These are phyloP conservation scores for Nylanderia fulva DNA, from an alignment of 1,140 invertebrate species.

Conservation along the genomic window DNA sequence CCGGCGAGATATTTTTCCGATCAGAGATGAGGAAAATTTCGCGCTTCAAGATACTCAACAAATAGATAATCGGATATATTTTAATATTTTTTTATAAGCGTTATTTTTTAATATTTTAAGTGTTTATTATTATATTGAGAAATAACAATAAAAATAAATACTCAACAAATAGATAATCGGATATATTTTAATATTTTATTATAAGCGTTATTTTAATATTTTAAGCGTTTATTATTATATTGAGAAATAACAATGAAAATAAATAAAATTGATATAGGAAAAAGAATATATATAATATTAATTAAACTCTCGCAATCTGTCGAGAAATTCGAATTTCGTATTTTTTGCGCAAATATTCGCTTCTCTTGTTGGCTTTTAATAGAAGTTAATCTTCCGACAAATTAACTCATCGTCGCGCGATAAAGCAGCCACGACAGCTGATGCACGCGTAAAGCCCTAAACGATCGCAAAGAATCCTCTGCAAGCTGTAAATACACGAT, in stretches of 20 bases:
- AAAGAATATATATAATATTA: neutral
- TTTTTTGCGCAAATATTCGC: neutral
- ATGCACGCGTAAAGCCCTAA: constrained; percentile 37
- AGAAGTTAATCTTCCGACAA: constrained; percentile 39
- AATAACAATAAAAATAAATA: neutral
- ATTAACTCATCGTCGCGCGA: constrained; percentile 45
- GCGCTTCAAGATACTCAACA: neutral
- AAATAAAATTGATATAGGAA: neutral
- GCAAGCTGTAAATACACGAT: constrained; percentile 32
- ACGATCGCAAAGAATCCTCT: constrained; percentile 35
- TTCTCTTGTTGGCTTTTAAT: neutral
- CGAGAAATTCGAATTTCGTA: neutral
- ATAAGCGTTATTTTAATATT: too few species aligned
- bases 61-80: neutral
- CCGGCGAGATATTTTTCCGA: neutral
- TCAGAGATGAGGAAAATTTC: neutral
- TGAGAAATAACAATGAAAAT: neutral
- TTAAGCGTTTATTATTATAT: too few species aligned
- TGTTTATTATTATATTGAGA: too few species aligned
- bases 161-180: neutral
- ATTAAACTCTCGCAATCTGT: neutral
- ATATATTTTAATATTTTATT: too few species aligned
- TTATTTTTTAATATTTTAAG: too few species aligned
- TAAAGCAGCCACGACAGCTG: constrained; percentile 41
- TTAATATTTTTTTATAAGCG: too few species aligned